These are phyloP conservation scores for Goniozus legneri DNA, from an alignment of 1,140 invertebrate genomes.

Conservation along the genomic window DNA sequence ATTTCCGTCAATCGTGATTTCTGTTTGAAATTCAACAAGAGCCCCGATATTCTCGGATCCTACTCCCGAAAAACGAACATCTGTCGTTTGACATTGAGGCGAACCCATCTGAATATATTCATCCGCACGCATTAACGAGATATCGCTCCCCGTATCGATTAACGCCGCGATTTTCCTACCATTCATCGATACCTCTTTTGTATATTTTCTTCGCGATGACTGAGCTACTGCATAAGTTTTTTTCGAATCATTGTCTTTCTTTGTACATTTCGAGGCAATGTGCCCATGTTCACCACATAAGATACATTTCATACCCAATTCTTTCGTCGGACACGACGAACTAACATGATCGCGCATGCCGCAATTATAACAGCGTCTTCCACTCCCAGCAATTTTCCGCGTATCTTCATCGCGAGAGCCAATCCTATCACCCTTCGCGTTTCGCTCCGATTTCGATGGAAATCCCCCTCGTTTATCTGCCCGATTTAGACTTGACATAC, in stretches of 20 bases:
- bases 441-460: neutral
- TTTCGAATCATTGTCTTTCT: constrained; percentile 1
- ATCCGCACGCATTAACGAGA: constrained; percentile 9
- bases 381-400: neutral
- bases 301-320: constrained; percentile 10
- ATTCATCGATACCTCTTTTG: constrained; percentile 1
- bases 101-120: constrained; percentile 9
- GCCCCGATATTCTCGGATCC: neutral
- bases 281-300: constrained; percentile 15
- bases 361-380: neutral
- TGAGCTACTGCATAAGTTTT: constrained; percentile 6
- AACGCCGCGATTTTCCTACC: constrained; percentile 2
- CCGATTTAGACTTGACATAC: neutral
- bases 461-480: neutral
- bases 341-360: neutral
- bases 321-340: neutral
- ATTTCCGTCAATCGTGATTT: constrained; percentile 3
- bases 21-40: neutral
- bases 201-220: constrained; percentile 1
- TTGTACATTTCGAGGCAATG: constrained; percentile 4
- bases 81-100: neutral
- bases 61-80: constrained; percentile 4
- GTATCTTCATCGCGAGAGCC: neutral
- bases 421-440: neutral
- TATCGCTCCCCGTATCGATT: constrained; percentile 15